Evolutionary conservation across 2,888 invertebrate species (phyloP).

Genomic region (Odontocerum albicorne): DNA sequence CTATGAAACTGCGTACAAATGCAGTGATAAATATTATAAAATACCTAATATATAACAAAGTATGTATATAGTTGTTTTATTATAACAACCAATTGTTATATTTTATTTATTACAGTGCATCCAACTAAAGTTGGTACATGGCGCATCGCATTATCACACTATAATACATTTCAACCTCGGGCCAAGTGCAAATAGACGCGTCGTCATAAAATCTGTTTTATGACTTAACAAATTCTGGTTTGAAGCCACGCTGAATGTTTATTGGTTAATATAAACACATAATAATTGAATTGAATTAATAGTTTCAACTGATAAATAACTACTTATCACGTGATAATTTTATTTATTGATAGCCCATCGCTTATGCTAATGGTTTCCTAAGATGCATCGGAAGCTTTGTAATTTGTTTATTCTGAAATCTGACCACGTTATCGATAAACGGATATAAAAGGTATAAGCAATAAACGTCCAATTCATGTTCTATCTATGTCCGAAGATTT

Average conservation of each 20-base stretch:
- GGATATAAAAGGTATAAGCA: too few relatives aligned
- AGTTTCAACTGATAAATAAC: conserved; percentile 10
- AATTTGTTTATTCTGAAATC: too few relatives aligned
- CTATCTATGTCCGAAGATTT: too few relatives aligned
- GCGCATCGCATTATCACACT: conserved; percentile 33
- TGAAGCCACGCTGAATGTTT: conserved; percentile 25
- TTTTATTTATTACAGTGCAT: conserved; percentile 33
- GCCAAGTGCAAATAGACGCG: conserved; percentile 32
- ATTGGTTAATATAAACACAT: conserved; percentile 29
- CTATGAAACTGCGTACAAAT: too few relatives aligned
- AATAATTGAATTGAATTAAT: conserved; percentile 24
- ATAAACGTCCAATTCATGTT: too few relatives aligned
- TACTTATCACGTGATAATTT: conserved; percentile 17
- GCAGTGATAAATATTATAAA: too few relatives aligned
- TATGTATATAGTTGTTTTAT: too few relatives aligned
- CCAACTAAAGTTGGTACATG: conserved; percentile 26
- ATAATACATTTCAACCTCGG: conserved; percentile 33
- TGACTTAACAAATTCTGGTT: conserved; percentile 30
- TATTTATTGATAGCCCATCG: too few relatives aligned
- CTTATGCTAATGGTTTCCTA: too few relatives aligned
- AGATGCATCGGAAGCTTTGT: too few relatives aligned
- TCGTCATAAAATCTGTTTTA: conserved; percentile 35
- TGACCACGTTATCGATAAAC: too few relatives aligned
- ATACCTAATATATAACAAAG: too few relatives aligned
- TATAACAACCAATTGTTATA: conserved; percentile 36